Evolutionary conservation across 2,888 invertebrate genomes (phyloP).

Genomic region (Sesia bembeciformis): DNA sequence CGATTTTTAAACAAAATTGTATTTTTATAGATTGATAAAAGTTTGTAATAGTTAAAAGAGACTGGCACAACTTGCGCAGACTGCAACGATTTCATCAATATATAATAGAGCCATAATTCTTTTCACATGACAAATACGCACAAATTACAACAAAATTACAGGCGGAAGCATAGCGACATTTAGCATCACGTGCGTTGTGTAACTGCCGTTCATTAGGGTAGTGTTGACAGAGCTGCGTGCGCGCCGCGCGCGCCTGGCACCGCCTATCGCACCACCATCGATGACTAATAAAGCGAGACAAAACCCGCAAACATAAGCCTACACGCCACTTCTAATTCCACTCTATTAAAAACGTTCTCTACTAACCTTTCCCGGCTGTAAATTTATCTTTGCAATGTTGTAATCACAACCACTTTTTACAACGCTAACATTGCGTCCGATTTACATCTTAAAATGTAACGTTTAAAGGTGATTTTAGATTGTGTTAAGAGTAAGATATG

Average conservation of each 20-base stretch:
- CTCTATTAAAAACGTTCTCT: background rate
- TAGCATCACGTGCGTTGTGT: conserved; percentile 69
- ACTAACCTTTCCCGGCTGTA: conserved; percentile 3
- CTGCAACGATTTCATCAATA: conserved; percentile 12
- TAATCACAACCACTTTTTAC: conserved; percentile 42
- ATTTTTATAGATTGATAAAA: too few relatives aligned
- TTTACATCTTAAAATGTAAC: conserved; percentile 23
- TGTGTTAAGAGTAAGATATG: background rate
- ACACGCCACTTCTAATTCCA: conserved; percentile 3
- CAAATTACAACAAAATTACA: conserved; percentile 69
- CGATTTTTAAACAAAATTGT: too few relatives aligned
- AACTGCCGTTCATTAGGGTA: conserved; percentile 72
- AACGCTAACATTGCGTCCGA: conserved; percentile 25
- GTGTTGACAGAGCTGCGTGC: conserved; percentile 73
- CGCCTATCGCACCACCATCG: conserved; percentile 71
- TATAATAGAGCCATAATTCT: conserved; percentile 49
- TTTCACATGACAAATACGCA: conserved; percentile 69
- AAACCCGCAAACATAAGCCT: conserved; percentile 13
- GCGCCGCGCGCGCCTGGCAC: conserved; percentile 65
- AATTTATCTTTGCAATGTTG: conserved; percentile 23
- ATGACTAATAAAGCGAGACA: conserved; percentile 66
- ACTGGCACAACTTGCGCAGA: too few relatives aligned
- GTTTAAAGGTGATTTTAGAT: conserved; percentile 29
- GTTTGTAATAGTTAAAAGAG: too few relatives aligned
- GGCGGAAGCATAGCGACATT: conserved; percentile 63